Percentiles rank a stretch among this genome's conserved stretches.
Conservation (phyloP, 2,797 vertebrate genomes). For the Hapalemur alaotrensis region DNA sequence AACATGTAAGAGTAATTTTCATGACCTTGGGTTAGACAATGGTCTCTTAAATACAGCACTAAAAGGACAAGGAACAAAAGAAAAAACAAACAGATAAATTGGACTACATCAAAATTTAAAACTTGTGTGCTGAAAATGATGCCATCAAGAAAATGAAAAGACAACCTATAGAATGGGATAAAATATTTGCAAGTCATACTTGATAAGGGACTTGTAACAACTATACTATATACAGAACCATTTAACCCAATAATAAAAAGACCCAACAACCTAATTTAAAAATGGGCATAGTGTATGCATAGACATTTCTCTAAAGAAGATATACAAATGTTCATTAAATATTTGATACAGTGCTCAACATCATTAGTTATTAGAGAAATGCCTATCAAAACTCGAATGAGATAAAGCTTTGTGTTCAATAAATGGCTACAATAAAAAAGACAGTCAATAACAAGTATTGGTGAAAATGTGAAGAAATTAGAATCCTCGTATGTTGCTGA, state of each 20-base stretch:
- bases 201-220: not conserved
- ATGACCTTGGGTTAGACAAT: not conserved
- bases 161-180: not conserved
- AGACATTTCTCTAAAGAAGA: slow-evolving; percentile 9
- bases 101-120: not conserved
- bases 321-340: not conserved
- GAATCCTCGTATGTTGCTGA: not conserved
- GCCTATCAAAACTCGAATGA: not conserved
- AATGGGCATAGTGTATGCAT: not conserved
- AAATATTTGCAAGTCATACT: not conserved
- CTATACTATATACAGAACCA: not conserved
- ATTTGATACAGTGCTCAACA: not conserved
- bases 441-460: not conserved
- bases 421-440: not conserved
- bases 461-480: not conserved
- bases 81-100: not conserved
- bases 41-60: not conserved
- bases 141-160: not conserved
- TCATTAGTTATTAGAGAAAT: not conserved
- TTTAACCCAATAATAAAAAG: not conserved
- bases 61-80: not conserved
- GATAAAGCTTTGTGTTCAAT: not conserved
- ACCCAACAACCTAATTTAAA: not conserved
- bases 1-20: not conserved
- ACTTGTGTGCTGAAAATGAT: not conserved